Base-by-base conservation (phyloP, 2,888 invertebrate genomes). In the Slavum lentiscoides region DNA sequence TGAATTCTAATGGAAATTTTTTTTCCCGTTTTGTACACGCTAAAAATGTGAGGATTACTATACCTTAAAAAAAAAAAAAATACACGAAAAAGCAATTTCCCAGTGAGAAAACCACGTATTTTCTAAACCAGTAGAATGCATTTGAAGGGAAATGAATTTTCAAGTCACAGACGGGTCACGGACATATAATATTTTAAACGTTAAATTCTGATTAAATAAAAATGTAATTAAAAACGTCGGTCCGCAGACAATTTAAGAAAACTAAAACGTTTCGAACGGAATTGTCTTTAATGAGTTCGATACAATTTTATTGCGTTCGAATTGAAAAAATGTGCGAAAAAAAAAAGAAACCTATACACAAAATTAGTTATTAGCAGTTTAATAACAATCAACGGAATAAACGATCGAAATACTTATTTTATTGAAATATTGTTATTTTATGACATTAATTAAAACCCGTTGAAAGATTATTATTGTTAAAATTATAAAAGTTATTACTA, bases 21-120 rank as follows among this genome's bases (percentile, higher is more conserved):
- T 43, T 9, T 6, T 6, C 9, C 1, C 9, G 43, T 43, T 43
- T 43, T 9, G 43, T 6, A 7, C 3, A 43, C 43, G 7, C 7
- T 9, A 9, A 43, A 30, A 43, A 43, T 43, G 43, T 43, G 1
- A 15, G 2, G 30, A 30, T 30, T 30, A 53, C 53, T 53, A 15
- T 53, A 53, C 53, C 4, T 30, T 30, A 30, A 30, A 30, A 30
- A 30, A 30, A 30, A 30, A 30, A 53, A 1, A 4, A 53, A 64
- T 68, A 76, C 68, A 68, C 30, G 68, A 76, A 68, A 68, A 76
- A 68, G 68, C 68, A 61, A 76, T 76, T 76, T 76, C 49, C 58
- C 66, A 39, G 5, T 4, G 9, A 43, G 17, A 30, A 37, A n/a
- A 53, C 55, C 21, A 58, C 6, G 2, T 64, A 43, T 49, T 15